Evolutionary conservation across 2,113 vertebrate species (phyloP).

Genomic region (Ictalurus furcatus): DNA sequence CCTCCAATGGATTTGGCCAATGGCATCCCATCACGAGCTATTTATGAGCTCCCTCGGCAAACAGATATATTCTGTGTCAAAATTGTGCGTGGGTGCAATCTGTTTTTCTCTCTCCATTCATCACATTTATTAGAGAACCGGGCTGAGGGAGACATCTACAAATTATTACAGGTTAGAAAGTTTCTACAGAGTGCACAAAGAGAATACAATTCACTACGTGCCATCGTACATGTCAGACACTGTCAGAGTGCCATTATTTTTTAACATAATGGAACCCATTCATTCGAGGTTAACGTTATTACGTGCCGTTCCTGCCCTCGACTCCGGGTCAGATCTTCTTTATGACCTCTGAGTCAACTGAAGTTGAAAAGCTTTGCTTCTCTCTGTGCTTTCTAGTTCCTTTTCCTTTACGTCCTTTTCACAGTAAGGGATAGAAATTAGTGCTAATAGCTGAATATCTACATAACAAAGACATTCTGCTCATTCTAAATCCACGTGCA

Average conservation of each 20-base stretch:
- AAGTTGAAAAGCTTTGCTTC: background rate
- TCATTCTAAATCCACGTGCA: background rate
- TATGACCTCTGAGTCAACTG: background rate
- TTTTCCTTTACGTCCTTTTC: background rate
- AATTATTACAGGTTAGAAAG: background rate
- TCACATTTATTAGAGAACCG: background rate
- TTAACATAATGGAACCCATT: background rate
- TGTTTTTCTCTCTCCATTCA: background rate
- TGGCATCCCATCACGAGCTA: slow-evolving; percentile 20
- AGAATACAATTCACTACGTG: background rate
- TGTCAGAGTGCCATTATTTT: background rate
- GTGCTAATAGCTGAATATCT: slow-evolving; percentile 35
- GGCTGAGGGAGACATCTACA: background rate
- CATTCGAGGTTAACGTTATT: slow-evolving; percentile 6
- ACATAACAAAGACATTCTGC: background rate
- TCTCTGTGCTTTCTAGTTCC: background rate
- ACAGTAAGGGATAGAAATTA: background rate
- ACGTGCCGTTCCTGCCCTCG: background rate
- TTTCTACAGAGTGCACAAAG: background rate
- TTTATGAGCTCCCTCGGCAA: slow-evolving; percentile 15
- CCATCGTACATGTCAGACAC: background rate
- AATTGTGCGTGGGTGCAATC: slow-evolving; percentile 21
- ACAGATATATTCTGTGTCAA: slow-evolving; percentile 23
- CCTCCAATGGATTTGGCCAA: slow-evolving; percentile 48
- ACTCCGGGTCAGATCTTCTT: background rate